Conservation (phyloP, 2,797 vertebrate genomes). For the Anguilla megastoma region DNA sequence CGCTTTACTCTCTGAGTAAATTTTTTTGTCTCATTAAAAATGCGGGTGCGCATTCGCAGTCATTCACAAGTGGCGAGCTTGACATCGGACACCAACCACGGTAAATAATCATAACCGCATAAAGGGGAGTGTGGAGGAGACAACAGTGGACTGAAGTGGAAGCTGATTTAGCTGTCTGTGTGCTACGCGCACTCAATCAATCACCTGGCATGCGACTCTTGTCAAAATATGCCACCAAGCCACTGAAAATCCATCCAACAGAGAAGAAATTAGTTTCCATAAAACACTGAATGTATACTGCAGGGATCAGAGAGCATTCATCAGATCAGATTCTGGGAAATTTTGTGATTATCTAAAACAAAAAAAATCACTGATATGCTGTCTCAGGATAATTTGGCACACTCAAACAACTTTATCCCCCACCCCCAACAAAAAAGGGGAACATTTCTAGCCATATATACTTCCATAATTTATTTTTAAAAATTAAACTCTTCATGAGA, state of each 20-base stretch:
- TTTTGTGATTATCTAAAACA: neutral
- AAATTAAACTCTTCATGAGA: conserved; percentile 28
- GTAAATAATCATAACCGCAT: conserved; percentile 36
- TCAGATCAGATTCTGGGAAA: neutral
- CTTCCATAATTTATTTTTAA: conserved; percentile 38
- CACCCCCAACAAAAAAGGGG: neutral
- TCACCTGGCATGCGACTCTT: conserved; percentile 44
- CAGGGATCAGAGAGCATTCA: neutral
- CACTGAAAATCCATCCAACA: neutral
- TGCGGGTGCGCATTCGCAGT: neutral
- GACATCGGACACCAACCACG: neutral
- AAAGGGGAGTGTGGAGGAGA: conserved; percentile 31
- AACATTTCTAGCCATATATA: conserved; percentile 37
- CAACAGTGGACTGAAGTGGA: conserved; percentile 51
- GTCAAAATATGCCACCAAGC: conserved; percentile 30
- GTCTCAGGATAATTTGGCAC: neutral
- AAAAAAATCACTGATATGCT: neutral
- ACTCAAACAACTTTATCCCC: neutral
- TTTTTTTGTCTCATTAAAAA: neutral
- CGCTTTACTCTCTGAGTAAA: neutral
- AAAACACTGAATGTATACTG: neutral
- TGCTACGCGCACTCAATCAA: conserved; percentile 48
- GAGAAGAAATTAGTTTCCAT: neutral
- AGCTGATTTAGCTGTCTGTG: conserved; percentile 61
- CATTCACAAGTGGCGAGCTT: conserved; percentile 12